Evolutionary conservation across 2,888 invertebrate species (phyloP), one percentile per base, ranked within the genome.

Genomic region (Perdita meconis): DNA sequence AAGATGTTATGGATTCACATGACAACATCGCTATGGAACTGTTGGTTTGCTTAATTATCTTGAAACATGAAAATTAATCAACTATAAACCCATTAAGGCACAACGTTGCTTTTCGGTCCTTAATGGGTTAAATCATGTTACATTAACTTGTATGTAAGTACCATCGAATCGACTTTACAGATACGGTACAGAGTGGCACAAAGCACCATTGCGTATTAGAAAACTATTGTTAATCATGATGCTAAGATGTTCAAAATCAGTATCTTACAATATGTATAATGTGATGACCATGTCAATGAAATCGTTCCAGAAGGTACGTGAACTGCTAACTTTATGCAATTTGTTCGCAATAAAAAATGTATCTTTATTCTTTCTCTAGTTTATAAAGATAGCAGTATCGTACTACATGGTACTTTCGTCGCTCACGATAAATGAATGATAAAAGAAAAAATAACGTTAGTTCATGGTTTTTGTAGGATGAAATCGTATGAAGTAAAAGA

Each of bases 211-310:
- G 24, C 13, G 5, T 16, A 36, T 50, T 12, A 16, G 59, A 38
- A 59, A 67, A 40, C 1, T 67, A 24, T 4, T 68, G 2, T 16
- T 68, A 19, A 30, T 68, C n/a, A 40, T 68, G 24, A 68, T 68
- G 59, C 16, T 26, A 19, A 59, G 16, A 57, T 24, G 24, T 12
- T 24, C 57, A 10, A 24, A 8, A n/a, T 26, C 26, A 16, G 0
- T 40, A 40, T 38, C 26, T 12, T 36, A 50, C 8, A 12, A 50
- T 13, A 16, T 64, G 26, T 34, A 6, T 12, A 40, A 26, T 26
- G 0, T 40, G 5, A n/a, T 53, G n/a, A 0, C 24, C 10, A 1
- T 34, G n/a, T 19, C 19, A 4, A 38, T 38, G 16, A 19, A 38
- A 30, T 38, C 36, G 36, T 64, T 36, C 12, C 40, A 12, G 3